phyloP scores from a whole-genome alignment of 2,797 vertebrate species.

The Pangasius krempfi region DNA sequence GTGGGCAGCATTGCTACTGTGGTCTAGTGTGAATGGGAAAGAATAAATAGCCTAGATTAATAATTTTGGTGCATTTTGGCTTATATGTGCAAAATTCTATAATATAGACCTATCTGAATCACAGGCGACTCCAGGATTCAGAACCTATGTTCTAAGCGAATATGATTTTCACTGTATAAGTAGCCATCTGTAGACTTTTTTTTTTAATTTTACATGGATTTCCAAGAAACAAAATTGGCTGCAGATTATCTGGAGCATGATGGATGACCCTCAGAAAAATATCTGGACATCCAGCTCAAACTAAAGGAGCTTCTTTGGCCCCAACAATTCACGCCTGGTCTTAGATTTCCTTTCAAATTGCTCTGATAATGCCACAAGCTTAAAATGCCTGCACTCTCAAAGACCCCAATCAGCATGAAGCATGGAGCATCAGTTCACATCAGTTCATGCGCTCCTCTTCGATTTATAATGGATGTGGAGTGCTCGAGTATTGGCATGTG shows the following conservation, averaged over 20 bases:
- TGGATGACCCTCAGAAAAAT: too few species aligned
- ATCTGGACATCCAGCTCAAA: not conserved
- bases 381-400: not conserved
- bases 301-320: not conserved
- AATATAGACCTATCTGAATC: not conserved
- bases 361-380: not conserved
- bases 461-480: not conserved
- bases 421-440: not conserved
- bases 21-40: not conserved
- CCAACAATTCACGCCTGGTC: too few species aligned
- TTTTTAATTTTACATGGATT: not conserved
- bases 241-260: not conserved
- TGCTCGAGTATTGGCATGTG: not conserved
- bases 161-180: not conserved
- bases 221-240: not conserved
- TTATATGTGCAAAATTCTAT: not conserved
- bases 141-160: not conserved
- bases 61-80: not conserved
- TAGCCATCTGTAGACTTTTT: not conserved
- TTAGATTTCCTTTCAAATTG: not conserved
- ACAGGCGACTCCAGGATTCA: not conserved
- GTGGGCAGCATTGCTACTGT: not conserved
- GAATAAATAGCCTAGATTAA: not conserved
- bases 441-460: conserved; percentile 15
- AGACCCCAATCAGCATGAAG: conserved; percentile 18